phyloP scores from a whole-genome alignment of 2,113 vertebrate species.

The Petaurus breviceps region DNA sequence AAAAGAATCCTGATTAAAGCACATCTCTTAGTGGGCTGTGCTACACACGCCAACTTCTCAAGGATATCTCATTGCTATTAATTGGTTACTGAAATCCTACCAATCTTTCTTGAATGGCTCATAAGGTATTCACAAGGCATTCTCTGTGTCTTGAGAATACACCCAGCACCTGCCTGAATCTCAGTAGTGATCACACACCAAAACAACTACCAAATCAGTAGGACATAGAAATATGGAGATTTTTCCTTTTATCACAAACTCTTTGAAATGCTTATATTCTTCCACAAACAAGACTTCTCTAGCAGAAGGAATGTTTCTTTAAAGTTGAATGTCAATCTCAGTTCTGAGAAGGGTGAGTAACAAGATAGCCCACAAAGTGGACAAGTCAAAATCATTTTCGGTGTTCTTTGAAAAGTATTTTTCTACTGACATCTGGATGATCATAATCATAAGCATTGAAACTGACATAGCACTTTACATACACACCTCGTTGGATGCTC shows the following conservation, averaged over 20 bases:
- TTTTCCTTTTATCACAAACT: slow-evolving; percentile 33
- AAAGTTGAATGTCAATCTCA: slow-evolving; percentile 3
- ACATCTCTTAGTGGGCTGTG: neutral
- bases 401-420: neutral
- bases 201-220: neutral
- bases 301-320: slow-evolving; percentile 15
- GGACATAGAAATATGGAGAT: neutral
- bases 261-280: slow-evolving; percentile 28
- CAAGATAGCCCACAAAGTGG: neutral
- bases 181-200: slow-evolving; percentile 8
- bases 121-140: slow-evolving; percentile 1
- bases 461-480: neutral
- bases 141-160: slow-evolving; percentile 21
- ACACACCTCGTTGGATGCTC: neutral
- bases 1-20: neutral
- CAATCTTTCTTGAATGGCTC: neutral
- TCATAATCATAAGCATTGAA: neutral
- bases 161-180: slow-evolving; percentile 1
- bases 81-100: slow-evolving; percentile 19
- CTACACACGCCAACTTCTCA: neutral
- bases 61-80: neutral
- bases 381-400: neutral
- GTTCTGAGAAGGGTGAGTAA: neutral
- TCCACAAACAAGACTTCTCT: slow-evolving; percentile 5
- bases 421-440: neutral